Evolutionary conservation across 2,113 vertebrate genomes (phyloP), one percentile per base, ranked within the genome.

Genomic region (Oryctolagus cuniculus): DNA sequence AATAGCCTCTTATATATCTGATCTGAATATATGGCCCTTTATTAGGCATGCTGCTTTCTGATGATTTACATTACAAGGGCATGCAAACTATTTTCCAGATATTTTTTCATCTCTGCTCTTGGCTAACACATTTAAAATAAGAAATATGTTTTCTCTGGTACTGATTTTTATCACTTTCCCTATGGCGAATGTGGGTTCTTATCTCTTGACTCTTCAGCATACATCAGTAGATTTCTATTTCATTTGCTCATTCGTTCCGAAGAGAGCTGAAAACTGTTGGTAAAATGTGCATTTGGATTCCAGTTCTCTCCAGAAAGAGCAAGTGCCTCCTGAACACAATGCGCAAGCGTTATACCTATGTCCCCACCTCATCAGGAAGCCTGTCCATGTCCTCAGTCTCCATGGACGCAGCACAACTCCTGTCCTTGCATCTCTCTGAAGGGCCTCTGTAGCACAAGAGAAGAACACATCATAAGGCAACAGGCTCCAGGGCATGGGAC

Each of bases 91-190:
- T 73, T 79, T 86, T 72, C 58, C 27, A 90, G 38, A 16, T 78
- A 29, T 89, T 67, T 93, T 82, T 92, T 89, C 7, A 95, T 82
- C 49, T 95, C 11, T 16, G 3, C 3, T 92, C 31, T 69, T 34
- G 58, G 64, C 85, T 90, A 87, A 82, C 67, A 92, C 49, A 86
- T 79, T 86, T 63, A 64, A 89, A 90, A 95, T 17, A 69, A 74
- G 49, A 79, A 94, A 72, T 38, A 2, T 69, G 9, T 82, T 86
- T 83, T 63, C 49, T 83, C 4, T 85, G 24, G 70, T 70, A 49
- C 63, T 81, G 36, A 96, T 78, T 83, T 77, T 90, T 96, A 79
- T 85, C 16, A 3, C 67, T 88, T 74, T 94, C 36, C 63, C 13
- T 88, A 67, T 69, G 55, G 51, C 78, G 75, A 92, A 79, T 74